Evolutionary conservation across 2,113 vertebrate genomes (phyloP).

Genomic region (Collichthys lucidus): DNA sequence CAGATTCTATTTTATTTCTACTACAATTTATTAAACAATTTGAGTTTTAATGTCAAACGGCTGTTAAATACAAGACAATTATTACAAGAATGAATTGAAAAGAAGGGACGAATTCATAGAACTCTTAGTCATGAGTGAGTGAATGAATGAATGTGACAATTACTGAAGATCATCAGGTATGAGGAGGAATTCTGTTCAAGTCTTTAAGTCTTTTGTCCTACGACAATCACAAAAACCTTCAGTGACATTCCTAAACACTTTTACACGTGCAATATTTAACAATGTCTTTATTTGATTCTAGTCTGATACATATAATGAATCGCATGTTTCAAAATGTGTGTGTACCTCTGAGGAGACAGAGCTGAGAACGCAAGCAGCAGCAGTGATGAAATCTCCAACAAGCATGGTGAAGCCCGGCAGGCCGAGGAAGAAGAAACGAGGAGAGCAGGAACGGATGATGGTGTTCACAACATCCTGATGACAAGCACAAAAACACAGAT

Average conservation of each 20-base stretch:
- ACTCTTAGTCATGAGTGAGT: background rate
- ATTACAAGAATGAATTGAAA: background rate
- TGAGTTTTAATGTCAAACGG: background rate
- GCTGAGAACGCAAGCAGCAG: slow-evolving; percentile 88
- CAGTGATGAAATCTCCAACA: slow-evolving; percentile 92
- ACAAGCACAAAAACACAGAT: slow-evolving; percentile 26
- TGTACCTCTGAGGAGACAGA: slow-evolving; percentile 88
- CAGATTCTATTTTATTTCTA: background rate
- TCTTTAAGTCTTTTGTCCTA: background rate
- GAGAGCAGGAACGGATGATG: slow-evolving; percentile 91
- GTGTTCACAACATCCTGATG: slow-evolving; percentile 93
- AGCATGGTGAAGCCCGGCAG: slow-evolving; percentile 96
- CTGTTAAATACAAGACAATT: background rate
- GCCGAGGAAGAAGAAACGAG: slow-evolving; percentile 95
- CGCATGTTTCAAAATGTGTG: background rate
- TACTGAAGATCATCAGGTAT: background rate
- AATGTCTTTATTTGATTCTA: background rate
- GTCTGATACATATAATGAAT: background rate
- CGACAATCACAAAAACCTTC: background rate
- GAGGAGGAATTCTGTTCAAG: background rate
- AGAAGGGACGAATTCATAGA: background rate
- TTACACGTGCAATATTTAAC: background rate
- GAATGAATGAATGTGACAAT: background rate
- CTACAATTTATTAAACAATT: background rate
- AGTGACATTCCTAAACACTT: background rate